Percentiles rank a stretch among this genome's conserved stretches.
Conservation (phyloP, 2,888 invertebrate genomes). For the Drosophila recens region DNA sequence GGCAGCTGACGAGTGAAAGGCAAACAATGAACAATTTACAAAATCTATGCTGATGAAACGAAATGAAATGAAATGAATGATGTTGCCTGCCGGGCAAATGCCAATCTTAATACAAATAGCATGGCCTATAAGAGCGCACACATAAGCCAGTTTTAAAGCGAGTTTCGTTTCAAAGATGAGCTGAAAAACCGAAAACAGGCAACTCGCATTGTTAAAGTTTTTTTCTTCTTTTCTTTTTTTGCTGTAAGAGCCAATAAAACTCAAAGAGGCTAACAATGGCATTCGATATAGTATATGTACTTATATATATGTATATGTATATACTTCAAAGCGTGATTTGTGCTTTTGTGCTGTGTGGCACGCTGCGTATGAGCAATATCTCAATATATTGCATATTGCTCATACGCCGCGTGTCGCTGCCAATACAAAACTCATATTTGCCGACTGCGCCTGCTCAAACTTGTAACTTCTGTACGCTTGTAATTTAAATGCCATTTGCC, state of each 20-base stretch:
- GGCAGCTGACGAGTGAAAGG: conserved; percentile 30
- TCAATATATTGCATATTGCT: conserved; percentile 60
- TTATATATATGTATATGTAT: conserved; percentile 11
- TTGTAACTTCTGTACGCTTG: conserved; percentile 56
- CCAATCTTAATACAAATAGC: conserved; percentile 23
- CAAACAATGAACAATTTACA: conserved; percentile 64
- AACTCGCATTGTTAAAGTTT: conserved; percentile 47
- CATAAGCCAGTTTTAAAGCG: conserved; percentile 38
- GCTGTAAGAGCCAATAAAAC: conserved; percentile 46
- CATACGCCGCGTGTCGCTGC: conserved; percentile 65
- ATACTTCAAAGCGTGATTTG: conserved; percentile 50
- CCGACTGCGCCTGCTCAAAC: conserved; percentile 69
- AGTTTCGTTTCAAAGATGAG: conserved; percentile 38
- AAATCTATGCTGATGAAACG: conserved; percentile 44
- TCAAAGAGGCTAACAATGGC: conserved; percentile 56
- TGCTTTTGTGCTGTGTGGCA: conserved; percentile 42
- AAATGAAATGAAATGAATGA: conserved; percentile 8
- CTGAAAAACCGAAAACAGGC: conserved; percentile 28
- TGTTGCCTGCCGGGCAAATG: conserved; percentile 16
- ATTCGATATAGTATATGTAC: conserved; percentile 25
- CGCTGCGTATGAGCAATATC: conserved; percentile 66
- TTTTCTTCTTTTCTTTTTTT: neutral
- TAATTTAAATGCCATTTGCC: conserved; percentile 76
- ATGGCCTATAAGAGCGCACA: conserved; percentile 34
- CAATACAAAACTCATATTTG: conserved; percentile 44